Evolutionary conservation across 2,888 invertebrate species (phyloP).

Genomic region (Rotaria magnacalcarata): DNA sequence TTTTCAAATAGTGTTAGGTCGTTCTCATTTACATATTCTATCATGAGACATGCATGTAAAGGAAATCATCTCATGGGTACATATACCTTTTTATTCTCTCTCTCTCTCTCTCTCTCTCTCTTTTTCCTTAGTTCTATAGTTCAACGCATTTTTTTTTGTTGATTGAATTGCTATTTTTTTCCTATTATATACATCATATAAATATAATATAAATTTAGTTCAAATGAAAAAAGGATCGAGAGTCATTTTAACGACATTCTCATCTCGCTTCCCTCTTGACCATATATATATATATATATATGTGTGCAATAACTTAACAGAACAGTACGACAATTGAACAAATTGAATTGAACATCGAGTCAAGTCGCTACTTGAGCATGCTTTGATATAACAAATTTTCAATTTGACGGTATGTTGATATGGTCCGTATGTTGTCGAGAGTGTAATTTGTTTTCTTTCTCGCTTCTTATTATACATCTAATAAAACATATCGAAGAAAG

Average conservation of each 20-base stretch:
- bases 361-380: not conserved
- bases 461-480: not conserved
- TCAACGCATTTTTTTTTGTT: not conserved
- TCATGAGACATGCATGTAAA: too few relatives aligned
- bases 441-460: not conserved
- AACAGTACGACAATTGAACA: not conserved
- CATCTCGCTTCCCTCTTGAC: not conserved
- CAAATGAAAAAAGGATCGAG: not conserved
- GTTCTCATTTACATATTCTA: too few relatives aligned
- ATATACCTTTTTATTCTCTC: not conserved
- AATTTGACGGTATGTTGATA: constrained; percentile 10
- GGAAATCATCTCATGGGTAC: too few relatives aligned
- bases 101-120: not conserved
- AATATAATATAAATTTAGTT: not conserved
- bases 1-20: too few relatives aligned
- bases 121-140: not conserved
- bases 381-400: constrained; percentile 26
- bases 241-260: not conserved
- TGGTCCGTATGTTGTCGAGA: not conserved
- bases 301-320: not conserved
- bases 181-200: not conserved
- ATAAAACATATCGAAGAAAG: not conserved
- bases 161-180: not conserved
- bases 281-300: too few relatives aligned
- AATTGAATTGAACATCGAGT: constrained; percentile 1